phyloP scores from a whole-genome alignment of 2,797 vertebrate species.

The Masticophis lateralis region DNA sequence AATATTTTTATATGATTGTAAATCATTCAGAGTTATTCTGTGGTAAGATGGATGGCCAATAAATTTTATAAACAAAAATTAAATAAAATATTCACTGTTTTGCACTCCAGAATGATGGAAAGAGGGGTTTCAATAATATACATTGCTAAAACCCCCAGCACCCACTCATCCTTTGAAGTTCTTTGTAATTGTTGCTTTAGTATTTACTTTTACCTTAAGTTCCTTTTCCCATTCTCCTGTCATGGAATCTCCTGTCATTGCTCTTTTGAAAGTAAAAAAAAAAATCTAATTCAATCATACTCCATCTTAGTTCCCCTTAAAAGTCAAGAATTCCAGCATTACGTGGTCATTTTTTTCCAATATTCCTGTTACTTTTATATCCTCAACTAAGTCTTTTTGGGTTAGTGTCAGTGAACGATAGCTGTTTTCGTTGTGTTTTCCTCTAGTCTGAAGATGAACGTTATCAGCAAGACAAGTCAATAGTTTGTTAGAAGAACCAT shows the following conservation, averaged over 20 bases:
- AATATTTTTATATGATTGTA: not conserved
- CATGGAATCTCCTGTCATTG: not conserved
- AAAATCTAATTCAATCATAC: not conserved
- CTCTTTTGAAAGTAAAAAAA: not conserved
- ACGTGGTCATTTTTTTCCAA: not conserved
- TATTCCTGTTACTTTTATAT: not conserved
- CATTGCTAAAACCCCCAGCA: not conserved
- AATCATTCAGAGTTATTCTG: not conserved
- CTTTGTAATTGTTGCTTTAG: not conserved
- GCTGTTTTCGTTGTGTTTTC: not conserved
- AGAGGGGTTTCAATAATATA: not conserved
- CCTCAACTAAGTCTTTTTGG: not conserved
- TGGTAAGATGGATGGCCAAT: not conserved
- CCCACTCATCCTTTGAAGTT: not conserved
- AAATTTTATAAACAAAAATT: not conserved
- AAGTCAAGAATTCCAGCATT: not conserved
- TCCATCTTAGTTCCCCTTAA: not conserved
- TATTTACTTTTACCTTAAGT: not conserved
- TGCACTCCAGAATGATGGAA: not conserved
- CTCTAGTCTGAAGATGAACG: not conserved
- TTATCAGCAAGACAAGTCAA: not conserved
- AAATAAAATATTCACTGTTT: not conserved
- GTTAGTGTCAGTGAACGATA: not conserved
- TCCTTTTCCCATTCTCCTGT: not conserved
- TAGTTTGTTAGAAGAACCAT: not conserved